Evolutionary conservation across 1,140 invertebrate genomes (phyloP).

Genomic region (Phymastichus coffea): DNA sequence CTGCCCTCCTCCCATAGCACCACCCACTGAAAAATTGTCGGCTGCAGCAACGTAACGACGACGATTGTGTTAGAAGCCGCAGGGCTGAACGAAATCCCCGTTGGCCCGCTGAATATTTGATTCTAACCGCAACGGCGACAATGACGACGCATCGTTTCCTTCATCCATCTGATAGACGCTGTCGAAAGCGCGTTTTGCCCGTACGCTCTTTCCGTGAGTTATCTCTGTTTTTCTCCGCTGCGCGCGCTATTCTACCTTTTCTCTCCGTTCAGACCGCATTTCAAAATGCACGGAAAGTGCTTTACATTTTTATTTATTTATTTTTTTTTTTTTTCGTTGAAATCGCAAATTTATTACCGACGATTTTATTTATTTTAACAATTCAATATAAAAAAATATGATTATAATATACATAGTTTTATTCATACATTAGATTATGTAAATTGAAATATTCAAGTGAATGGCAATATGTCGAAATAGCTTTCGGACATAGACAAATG

Average conservation of each 20-base stretch:
- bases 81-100: constrained; percentile 31
- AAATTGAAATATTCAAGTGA: no score
- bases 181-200: constrained; percentile 1
- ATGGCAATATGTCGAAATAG: no score
- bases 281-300: not conserved
- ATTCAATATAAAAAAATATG: no score
- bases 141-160: not conserved
- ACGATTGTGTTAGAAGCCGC: constrained; percentile 39
- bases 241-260: not conserved
- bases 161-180: no score
- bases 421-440: no score
- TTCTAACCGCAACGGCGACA: constrained; percentile 1
- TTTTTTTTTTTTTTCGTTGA: no score
- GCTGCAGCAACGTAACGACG: constrained; percentile 37
- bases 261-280: not conserved
- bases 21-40: constrained; percentile 10
- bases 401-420: no score
- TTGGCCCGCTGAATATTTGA: constrained; percentile 37
- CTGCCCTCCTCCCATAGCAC: constrained; percentile 29
- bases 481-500: no score
- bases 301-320: constrained; percentile 21
- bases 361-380: no score
- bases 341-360: no score
- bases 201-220: not conserved
- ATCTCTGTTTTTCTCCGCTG: no score